These are phyloP conservation scores for Philhelius pedissequus DNA, from an alignment of 2,888 invertebrate genomes.

Conservation along the genomic window DNA sequence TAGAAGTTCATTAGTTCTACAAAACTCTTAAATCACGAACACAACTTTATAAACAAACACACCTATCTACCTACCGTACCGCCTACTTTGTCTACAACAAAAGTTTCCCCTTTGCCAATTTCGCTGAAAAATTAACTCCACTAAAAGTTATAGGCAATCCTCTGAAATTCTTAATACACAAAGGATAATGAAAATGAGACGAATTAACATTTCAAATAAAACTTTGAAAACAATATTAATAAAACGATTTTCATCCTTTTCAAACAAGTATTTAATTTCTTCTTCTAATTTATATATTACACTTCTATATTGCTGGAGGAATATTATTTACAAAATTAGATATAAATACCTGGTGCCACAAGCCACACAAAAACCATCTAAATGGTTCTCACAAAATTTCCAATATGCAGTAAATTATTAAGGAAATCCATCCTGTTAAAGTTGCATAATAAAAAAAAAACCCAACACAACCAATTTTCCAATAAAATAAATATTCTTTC, in stretches of 20 bases:
- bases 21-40: too few relatives aligned
- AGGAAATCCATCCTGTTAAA: not conserved
- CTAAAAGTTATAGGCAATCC: not conserved
- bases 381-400: not conserved
- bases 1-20: too few relatives aligned
- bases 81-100: too few relatives aligned
- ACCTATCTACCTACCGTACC: too few relatives aligned
- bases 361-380: not conserved
- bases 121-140: not conserved
- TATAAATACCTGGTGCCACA: not conserved
- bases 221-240: not conserved
- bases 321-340: not conserved
- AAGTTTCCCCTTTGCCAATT: not conserved
- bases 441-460: not conserved
- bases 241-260: not conserved
- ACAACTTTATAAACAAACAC: not conserved
- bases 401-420: constrained; percentile 8
- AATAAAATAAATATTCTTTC: not conserved
- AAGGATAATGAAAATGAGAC: not conserved
- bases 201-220: not conserved
- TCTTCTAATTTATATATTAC: not conserved
- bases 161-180: too few relatives aligned
- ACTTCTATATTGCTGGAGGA: not conserved
- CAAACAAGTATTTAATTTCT: not conserved
- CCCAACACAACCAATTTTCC: constrained; percentile 7